Evolutionary conservation across 2,888 invertebrate genomes (phyloP), one percentile per base, ranked within the genome.

Genomic region (Platycheirus albimanus): DNA sequence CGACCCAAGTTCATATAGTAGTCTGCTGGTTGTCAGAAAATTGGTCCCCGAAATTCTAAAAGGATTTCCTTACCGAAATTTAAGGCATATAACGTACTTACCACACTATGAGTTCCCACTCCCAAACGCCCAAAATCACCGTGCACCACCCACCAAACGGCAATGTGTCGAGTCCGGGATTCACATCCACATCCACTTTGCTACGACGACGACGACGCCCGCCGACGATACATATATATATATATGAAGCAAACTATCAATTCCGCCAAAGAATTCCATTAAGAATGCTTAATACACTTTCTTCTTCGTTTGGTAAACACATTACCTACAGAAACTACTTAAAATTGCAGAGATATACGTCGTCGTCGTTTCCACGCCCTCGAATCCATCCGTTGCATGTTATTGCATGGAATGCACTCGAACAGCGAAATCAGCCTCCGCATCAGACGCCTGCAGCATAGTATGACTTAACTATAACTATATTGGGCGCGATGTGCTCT

Each of bases 261-360:
- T 76, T 80, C 71, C 77, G 51, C 61, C 77, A 71, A 67, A 54
- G 77, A 72, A 81, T 76, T 81, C 67, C 71, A 72, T 81, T 77
- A 77, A 63, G 61, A 72, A 77, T 47, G 66, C 81, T 77, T 77
- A 81, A 77, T 77, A 81, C 66, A 81, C 77, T 66, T 67, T 54
- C 81, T 58, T 64, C 36, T 52, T 64, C 33, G 63, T 67, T 69
- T 45, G 52, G 78, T 79, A 81, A 81, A 81, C 71, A 81, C 81
- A 61, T 80, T 72, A 77, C 67, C 81, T 67, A 38, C 71, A 81
- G 81, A 81, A 72, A 77, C 77, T 81, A 67, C 81, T 81, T 81
- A 81, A 77, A 77, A 81, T 81, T 81, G 77, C 81, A 67, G 36
- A 77, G 52, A 66, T 71, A 77, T 36, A 28, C 47, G 41, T 28